phyloP scores from a whole-genome alignment of 1,140 invertebrate species.

The Aphelenchoides besseyi region DNA sequence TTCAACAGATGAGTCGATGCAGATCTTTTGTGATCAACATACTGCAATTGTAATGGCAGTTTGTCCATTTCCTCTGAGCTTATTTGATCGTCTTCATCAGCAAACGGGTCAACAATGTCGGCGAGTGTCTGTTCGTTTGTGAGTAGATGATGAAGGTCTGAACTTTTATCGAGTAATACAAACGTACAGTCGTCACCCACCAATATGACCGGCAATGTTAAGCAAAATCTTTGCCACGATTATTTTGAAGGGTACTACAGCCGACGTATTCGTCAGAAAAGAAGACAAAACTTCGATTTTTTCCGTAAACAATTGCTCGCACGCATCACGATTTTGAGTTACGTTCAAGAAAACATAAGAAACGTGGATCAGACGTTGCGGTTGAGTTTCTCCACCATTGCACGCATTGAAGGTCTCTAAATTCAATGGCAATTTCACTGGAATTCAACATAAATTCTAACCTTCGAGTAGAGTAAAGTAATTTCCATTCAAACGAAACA shows the following conservation, averaged over 20 bases:
- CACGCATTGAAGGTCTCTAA: slow-evolving; percentile 8
- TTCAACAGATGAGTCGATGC: not conserved
- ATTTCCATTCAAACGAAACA: not conserved
- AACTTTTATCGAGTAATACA: not conserved
- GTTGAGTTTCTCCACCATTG: not conserved
- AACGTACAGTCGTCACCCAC: not conserved
- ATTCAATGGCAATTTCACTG: too few relatives aligned
- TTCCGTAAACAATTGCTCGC: slow-evolving; percentile 2
- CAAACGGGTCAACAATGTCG: slow-evolving; percentile 14
- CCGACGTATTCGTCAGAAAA: not conserved
- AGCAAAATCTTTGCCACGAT: not conserved
- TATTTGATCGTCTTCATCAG: not conserved
- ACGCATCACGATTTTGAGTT: not conserved
- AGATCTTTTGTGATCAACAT: slow-evolving; percentile 18
- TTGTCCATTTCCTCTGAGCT: slow-evolving; percentile 6
- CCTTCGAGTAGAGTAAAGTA: not conserved
- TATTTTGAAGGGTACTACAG: not conserved
- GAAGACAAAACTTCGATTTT: not conserved
- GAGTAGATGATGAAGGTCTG: not conserved
- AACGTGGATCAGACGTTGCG: not conserved
- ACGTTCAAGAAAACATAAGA: slow-evolving; percentile 10
- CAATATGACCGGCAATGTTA: slow-evolving; percentile 11
- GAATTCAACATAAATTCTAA: too few relatives aligned
- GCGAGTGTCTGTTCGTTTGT: not conserved
- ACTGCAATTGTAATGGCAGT: slow-evolving; percentile 8